phyloP scores from a whole-genome alignment of 2,888 invertebrate species.

The Drosophila fulvimacula region DNA sequence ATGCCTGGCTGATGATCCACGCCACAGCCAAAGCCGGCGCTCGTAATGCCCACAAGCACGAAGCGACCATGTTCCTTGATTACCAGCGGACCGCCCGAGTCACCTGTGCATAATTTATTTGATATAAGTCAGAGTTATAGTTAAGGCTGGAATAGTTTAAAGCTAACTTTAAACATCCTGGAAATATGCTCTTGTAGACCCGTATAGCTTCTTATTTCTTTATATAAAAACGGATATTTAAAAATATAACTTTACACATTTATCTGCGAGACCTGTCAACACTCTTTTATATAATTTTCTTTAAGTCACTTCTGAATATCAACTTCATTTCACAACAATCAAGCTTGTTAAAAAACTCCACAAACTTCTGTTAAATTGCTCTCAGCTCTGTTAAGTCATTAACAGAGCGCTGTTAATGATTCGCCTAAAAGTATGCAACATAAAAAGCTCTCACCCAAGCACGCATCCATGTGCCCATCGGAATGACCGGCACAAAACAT shows the following conservation, averaged over 20 bases:
- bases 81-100: conserved; percentile 92
- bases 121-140: background rate
- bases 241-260: background rate
- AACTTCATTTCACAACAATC: background rate
- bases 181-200: too few species aligned
- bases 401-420: conserved; percentile 1
- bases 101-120: conserved; percentile 86
- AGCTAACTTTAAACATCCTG: background rate
- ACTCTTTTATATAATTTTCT: background rate
- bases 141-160: background rate
- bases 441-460: conserved; percentile 86
- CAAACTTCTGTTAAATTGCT: background rate
- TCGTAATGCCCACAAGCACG: conserved; percentile 92
- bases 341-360: background rate
- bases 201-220: background rate
- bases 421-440: conserved; percentile 66
- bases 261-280: background rate
- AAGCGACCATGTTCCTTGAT: conserved; percentile 89
- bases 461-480: conserved; percentile 93
- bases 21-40: conserved; percentile 94
- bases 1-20: conserved; percentile 94
- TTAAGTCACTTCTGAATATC: background rate
- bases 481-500: conserved; percentile 95
- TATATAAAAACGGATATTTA: background rate
- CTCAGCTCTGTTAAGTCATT: background rate